These are phyloP conservation scores for Chirona hameri DNA, from an alignment of 2,888 invertebrate species.

Conservation along the genomic window DNA sequence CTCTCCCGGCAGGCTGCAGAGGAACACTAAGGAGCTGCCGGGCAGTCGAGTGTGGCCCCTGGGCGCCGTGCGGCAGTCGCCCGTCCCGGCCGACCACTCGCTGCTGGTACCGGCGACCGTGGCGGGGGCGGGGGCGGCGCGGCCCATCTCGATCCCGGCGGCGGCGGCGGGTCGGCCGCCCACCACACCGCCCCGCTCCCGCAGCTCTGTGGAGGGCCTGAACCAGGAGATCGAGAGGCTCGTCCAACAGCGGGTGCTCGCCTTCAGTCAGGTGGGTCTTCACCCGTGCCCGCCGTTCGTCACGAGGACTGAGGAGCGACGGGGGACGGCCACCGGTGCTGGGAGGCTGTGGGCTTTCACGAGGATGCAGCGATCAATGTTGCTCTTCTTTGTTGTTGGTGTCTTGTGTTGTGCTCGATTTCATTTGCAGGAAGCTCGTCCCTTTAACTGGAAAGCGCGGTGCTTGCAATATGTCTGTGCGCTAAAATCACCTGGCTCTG, in stretches of 20 bases:
- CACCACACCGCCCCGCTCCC: slow-evolving; percentile 57
- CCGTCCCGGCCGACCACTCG: slow-evolving; percentile 32
- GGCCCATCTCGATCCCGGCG: not conserved
- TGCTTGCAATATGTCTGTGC: too few species aligned
- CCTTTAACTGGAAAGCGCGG: too few species aligned
- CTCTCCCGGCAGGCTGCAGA: not conserved
- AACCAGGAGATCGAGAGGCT: slow-evolving; percentile 82
- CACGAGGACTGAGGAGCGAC: slow-evolving; percentile 45
- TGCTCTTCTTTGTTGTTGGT: too few species aligned
- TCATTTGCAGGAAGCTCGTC: too few species aligned
- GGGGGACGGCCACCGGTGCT: too few species aligned
- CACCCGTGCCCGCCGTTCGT: too few species aligned
- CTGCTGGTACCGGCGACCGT: not conserved
- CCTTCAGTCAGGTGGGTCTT: slow-evolving; percentile 44
- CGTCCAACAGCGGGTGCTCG: slow-evolving; percentile 55
- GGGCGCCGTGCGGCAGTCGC: slow-evolving; percentile 22
- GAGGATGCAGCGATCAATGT: too few species aligned
- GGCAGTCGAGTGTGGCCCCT: not conserved
- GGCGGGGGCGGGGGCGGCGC: not conserved
- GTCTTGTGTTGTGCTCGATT: too few species aligned
- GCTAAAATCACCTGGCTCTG: too few species aligned
- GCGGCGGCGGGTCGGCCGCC: not conserved
- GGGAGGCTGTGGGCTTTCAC: too few species aligned
- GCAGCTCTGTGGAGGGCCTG: slow-evolving; percentile 79
- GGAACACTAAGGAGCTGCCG: not conserved